These are phyloP conservation scores for Fistularia commersonii DNA, from an alignment of 2,797 vertebrate species.

Conservation along the genomic window DNA sequence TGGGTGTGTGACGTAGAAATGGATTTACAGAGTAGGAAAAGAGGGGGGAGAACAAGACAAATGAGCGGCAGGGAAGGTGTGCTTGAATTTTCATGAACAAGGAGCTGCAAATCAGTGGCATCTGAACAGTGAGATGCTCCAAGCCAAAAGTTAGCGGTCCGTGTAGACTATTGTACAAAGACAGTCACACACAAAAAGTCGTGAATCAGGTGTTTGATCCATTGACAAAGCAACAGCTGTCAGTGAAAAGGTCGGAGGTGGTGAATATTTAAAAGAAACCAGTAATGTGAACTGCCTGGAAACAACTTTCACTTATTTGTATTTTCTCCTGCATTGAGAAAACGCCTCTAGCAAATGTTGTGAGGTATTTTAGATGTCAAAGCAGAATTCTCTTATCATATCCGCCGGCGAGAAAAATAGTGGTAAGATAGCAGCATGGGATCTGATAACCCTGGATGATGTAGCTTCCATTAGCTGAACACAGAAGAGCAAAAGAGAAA, in stretches of 20 bases:
- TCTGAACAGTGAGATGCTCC: no score
- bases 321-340: background rate
- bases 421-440: constrained; percentile 12
- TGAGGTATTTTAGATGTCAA: background rate
- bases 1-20: constrained; percentile 53
- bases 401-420: constrained; percentile 3
- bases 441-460: constrained; percentile 44
- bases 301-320: background rate
- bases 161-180: no score
- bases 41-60: constrained; percentile 2
- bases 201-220: no score
- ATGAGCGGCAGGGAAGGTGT: background rate
- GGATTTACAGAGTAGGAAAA: constrained; percentile 40
- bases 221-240: no score
- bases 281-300: constrained; percentile 2
- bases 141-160: no score
- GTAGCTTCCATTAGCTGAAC: constrained; percentile 52
- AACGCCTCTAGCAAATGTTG: background rate
- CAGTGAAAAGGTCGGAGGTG: background rate
- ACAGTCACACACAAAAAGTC: no score
- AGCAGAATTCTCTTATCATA: constrained; percentile 19
- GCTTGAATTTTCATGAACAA: constrained; percentile 44
- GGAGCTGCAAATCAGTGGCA: no score
- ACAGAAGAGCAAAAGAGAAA: constrained; percentile 39
- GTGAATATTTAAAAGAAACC: background rate